Evolutionary conservation across 2,888 invertebrate genomes (phyloP), one percentile per base, ranked within the genome.

Genomic region (Unio delphinus): DNA sequence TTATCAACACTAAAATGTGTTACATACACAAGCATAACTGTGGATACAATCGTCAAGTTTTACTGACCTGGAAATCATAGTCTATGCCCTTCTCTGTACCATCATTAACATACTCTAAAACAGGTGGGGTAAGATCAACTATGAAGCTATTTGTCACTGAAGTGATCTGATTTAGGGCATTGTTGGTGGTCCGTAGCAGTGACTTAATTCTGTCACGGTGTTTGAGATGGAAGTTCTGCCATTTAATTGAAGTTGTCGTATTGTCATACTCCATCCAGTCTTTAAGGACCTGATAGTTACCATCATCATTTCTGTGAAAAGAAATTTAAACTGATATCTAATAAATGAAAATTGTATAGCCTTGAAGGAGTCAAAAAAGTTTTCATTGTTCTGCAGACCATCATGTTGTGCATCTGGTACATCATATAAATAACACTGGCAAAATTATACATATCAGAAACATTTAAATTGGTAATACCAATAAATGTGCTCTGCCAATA

Each of bases 51-150:
- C 15, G 0, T 45, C 0, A 15, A 45, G 23, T 28, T 4, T 30
- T 54, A 7, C 23, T 61, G 61, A 81, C 82, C 80, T 83, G 82
- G 66, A 71, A 85, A n/a, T 77, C 71, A 30, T 74, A 75, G 57
- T 84, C 82, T 8, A 66, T 28, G 4, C 58, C 66, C 6, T 56
- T 60, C 20, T 34, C 57, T 4, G 34, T 11, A 7, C 85, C 85
- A 67, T 85, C 85, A 26, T 76, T 71, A 0, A 84, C 68, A 65
- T 67, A 68, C 6, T 70, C 63, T 8, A 82, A 65, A 4, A 64
- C 61, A n/a, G 85, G 84, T 6, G 83, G 78, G 3, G 84, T 85
- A n/a, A 83, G 68, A 68, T 85, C 85, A 17, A 85, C 72, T 28
- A 83, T 65, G 70, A 82, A 79, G 7, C 82, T 79, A 62, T 75